Evolutionary conservation across 2,797 vertebrate species (phyloP).

Genomic region (Nannoperca obscura): DNA sequence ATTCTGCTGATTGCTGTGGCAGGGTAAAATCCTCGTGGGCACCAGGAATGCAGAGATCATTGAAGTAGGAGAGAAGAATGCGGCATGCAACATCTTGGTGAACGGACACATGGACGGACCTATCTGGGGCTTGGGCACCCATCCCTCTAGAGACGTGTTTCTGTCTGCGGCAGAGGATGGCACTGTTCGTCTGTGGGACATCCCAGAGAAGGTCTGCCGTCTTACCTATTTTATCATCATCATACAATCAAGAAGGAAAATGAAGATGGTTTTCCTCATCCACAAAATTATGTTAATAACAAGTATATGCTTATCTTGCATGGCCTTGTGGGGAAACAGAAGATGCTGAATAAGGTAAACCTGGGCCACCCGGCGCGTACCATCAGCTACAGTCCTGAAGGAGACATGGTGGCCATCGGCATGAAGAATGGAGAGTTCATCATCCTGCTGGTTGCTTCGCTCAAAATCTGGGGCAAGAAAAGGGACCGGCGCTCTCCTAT

Average conservation of each 20-base stretch:
- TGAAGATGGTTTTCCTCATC: not conserved
- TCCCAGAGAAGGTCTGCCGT: slow-evolving; percentile 90
- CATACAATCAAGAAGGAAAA: not conserved
- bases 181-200: slow-evolving; percentile 96
- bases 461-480: slow-evolving; percentile 99
- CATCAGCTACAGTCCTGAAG: slow-evolving; percentile 95
- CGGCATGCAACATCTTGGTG: slow-evolving; percentile 95
- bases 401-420: slow-evolving; percentile 98
- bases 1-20: slow-evolving; percentile 27
- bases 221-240: not conserved
- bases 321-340: slow-evolving; percentile 83
- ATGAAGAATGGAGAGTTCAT: slow-evolving; percentile 99
- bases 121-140: slow-evolving; percentile 93
- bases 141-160: slow-evolving; percentile 94
- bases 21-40: slow-evolving; percentile 98
- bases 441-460: slow-evolving; percentile 94
- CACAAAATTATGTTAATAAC: not conserved
- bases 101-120: slow-evolving; percentile 96
- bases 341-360: slow-evolving; percentile 97
- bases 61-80: slow-evolving; percentile 97
- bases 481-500: slow-evolving; percentile 93
- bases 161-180: slow-evolving; percentile 97
- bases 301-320: slow-evolving; percentile 22
- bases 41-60: slow-evolving; percentile 97
- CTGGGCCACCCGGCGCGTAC: slow-evolving; percentile 93